Conservation (phyloP, 2,113 vertebrate species). For the Ailurus styani region DNA sequence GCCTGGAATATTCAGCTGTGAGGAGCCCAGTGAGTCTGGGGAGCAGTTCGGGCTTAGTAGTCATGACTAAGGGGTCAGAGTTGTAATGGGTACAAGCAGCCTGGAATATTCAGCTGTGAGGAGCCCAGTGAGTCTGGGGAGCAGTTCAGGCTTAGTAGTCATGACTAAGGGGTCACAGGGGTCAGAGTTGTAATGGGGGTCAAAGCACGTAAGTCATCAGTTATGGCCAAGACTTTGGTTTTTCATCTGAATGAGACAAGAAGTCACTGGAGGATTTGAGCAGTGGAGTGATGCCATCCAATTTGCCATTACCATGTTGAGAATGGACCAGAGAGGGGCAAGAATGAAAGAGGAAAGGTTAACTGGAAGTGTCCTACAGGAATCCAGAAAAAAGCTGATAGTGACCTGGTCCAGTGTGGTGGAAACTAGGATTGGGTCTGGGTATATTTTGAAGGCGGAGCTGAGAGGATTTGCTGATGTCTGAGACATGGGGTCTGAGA, state of each 20-base stretch:
- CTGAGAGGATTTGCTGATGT: background rate
- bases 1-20: background rate
- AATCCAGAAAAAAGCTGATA: background rate
- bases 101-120: background rate
- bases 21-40: background rate
- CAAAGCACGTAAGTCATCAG: background rate
- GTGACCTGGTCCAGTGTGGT: background rate
- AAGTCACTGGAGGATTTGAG: background rate
- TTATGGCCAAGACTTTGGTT: background rate
- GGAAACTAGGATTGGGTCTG: background rate
- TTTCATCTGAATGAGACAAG: background rate
- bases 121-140: background rate
- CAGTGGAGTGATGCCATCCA: background rate
- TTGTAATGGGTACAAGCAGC: background rate
- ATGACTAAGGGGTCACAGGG: background rate
- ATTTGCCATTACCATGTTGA: background rate
- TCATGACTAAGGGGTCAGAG: background rate
- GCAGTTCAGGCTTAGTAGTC: background rate
- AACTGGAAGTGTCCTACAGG: no score
- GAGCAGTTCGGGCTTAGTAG: background rate
- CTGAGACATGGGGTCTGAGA: background rate
- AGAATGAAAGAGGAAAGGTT: background rate
- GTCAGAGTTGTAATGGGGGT: background rate
- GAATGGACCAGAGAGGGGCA: background rate
- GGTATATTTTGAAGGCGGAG: background rate